Conservation (phyloP, 35 echinoderm and acorn worm species). For the Patiria miniata region DNA sequence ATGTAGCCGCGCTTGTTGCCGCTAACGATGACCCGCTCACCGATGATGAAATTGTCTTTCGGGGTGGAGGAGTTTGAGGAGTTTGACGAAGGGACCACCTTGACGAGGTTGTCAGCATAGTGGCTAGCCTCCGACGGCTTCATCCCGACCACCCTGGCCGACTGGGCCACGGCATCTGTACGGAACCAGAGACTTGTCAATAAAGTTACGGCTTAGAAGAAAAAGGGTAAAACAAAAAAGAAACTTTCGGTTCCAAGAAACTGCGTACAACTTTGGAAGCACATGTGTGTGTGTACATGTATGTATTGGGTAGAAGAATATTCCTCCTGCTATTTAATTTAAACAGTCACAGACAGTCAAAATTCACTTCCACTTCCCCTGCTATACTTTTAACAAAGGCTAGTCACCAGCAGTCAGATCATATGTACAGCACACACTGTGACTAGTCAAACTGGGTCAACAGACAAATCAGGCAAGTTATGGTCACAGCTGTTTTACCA, state of each 20-base stretch:
- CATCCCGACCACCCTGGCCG: slow-evolving; percentile 90
- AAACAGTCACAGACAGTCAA: too few species aligned
- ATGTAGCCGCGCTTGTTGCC: slow-evolving; percentile 93
- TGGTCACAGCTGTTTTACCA: too few species aligned
- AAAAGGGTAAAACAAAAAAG: too few species aligned
- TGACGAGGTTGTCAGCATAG: slow-evolving; percentile 74
- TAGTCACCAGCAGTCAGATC: too few species aligned
- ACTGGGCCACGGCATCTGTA: slow-evolving; percentile 91
- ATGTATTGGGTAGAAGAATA: too few species aligned
- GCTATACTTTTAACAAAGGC: too few species aligned
- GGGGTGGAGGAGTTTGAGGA: slow-evolving; percentile 37
- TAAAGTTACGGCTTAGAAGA: neutral
- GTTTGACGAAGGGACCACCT: slow-evolving; percentile 34
- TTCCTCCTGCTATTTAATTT: too few species aligned
- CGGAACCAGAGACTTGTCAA: neutral
- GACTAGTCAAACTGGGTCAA: too few species aligned
- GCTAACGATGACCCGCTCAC: slow-evolving; percentile 89
- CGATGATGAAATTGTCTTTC: slow-evolving; percentile 75
- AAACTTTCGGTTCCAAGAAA: neutral
- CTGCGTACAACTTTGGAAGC: neutral
- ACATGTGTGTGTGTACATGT: too few species aligned
- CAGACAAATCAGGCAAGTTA: too few species aligned
- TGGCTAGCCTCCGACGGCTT: slow-evolving; percentile 71
- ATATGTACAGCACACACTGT: too few species aligned
- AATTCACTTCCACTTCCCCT: too few species aligned